Evolutionary conservation across 2,797 vertebrate species (phyloP).

Genomic region (Alcedo quadribrachys): DNA sequence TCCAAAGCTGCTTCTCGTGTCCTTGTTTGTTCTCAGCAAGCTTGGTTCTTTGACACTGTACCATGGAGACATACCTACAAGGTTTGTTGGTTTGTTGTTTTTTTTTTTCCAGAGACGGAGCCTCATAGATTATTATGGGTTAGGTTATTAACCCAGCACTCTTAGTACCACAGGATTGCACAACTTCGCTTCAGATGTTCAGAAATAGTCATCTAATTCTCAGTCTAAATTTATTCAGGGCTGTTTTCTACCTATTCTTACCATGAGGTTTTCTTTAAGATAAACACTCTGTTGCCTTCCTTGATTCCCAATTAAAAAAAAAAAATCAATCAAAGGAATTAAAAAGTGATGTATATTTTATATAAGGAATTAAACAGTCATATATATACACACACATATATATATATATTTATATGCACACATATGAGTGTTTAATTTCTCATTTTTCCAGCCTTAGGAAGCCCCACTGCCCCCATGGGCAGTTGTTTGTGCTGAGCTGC

Average conservation of each 20-base stretch:
- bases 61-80: neutral
- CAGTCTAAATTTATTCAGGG: neutral
- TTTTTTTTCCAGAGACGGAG: neutral
- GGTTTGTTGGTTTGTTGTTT: neutral
- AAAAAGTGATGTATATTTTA: too few relatives aligned
- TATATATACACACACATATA: too few relatives aligned
- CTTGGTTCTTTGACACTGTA: neutral
- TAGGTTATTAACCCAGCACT: neutral
- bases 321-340: too few relatives aligned
- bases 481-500: neutral
- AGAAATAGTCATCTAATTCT: neutral
- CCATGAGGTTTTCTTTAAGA: neutral
- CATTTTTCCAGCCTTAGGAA: neutral
- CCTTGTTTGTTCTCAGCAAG: constrained; percentile 35
- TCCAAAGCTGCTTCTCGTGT: constrained; percentile 44
- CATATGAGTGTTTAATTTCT: neutral
- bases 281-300: neutral
- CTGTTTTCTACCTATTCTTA: neutral
- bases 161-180: neutral
- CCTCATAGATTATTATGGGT: neutral
- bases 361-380: too few relatives aligned
- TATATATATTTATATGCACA: too few relatives aligned
- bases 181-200: neutral
- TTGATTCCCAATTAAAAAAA: neutral
- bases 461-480: neutral